These are phyloP conservation scores for Stegana nigrithorax DNA, from an alignment of 2,888 invertebrate species.

Conservation along the genomic window DNA sequence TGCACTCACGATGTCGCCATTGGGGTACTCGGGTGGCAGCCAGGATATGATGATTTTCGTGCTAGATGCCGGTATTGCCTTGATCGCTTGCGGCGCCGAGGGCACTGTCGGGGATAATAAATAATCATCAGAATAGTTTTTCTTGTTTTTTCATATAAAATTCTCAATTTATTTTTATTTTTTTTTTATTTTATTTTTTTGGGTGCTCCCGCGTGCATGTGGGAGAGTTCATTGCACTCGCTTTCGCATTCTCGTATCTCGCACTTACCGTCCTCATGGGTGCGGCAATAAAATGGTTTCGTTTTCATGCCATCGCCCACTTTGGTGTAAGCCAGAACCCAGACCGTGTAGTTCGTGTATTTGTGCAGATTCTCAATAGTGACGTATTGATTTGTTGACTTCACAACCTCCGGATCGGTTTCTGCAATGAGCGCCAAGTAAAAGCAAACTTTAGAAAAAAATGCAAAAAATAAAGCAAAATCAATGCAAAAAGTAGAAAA, in stretches of 20 bases:
- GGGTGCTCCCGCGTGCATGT: too few species aligned
- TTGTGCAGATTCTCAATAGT: slow-evolving; percentile 80
- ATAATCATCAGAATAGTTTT: too few species aligned
- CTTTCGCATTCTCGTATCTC: neutral
- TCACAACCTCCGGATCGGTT: slow-evolving; percentile 81
- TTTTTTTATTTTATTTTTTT: too few species aligned
- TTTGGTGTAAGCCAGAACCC: slow-evolving; percentile 88
- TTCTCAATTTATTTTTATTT: too few species aligned
- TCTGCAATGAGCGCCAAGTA: slow-evolving; percentile 68
- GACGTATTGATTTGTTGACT: slow-evolving; percentile 71
- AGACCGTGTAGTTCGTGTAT: slow-evolving; percentile 92
- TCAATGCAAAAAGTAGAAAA: slow-evolving; percentile 4
- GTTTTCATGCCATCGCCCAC: slow-evolving; percentile 91
- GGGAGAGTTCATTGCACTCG: slow-evolving; percentile 45
- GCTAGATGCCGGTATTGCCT: slow-evolving; percentile 86
- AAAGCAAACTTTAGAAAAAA: neutral
- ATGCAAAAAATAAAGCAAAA: neutral
- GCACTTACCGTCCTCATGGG: slow-evolving; percentile 86
- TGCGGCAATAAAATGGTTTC: slow-evolving; percentile 85
- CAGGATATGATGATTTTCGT: slow-evolving; percentile 90
- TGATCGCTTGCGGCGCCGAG: slow-evolving; percentile 89
- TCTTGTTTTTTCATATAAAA: too few species aligned
- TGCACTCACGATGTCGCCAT: slow-evolving; percentile 79
- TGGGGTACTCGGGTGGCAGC: slow-evolving; percentile 86
- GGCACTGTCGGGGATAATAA: slow-evolving; percentile 77